These are phyloP conservation scores for Pantala flavescens DNA, from an alignment of 1,140 invertebrate genomes.

Conservation along the genomic window DNA sequence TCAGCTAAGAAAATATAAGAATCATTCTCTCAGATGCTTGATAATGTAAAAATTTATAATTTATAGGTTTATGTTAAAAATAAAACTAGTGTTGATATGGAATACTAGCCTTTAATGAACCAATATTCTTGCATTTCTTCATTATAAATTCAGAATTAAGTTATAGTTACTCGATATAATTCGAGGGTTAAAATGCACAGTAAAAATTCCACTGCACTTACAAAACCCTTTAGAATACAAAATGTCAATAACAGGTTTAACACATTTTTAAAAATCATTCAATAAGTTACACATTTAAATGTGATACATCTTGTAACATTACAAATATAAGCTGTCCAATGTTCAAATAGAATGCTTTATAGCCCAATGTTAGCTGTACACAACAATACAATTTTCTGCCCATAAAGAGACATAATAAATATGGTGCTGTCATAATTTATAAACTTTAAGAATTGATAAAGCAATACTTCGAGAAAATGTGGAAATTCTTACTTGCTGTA, in stretches of 20 bases:
- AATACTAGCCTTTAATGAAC: slow-evolving; percentile 3
- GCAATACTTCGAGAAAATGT: neutral
- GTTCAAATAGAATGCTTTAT: slow-evolving; percentile 1
- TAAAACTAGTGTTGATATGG: neutral
- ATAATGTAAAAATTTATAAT: too few species aligned
- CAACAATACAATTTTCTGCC: slow-evolving; percentile 2
- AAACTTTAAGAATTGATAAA: neutral
- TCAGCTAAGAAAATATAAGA: too few species aligned
- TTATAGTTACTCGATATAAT: neutral
- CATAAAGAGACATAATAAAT: slow-evolving; percentile 4
- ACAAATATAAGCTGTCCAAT: slow-evolving; percentile 3
- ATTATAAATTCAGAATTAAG: neutral
- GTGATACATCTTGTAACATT: neutral
- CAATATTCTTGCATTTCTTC: neutral
- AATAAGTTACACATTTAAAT: slow-evolving; percentile 5
- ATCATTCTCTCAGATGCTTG: too few species aligned
- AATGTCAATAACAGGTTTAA: slow-evolving; percentile 5
- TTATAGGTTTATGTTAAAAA: too few species aligned
- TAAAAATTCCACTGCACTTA: neutral
- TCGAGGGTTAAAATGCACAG: neutral
- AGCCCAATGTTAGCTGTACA: slow-evolving; percentile 8
- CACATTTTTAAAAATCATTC: neutral
- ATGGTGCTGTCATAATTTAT: neutral
- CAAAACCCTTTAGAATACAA: neutral
- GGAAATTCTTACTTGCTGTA: neutral